These are phyloP conservation scores for Sinodicranocentrus sp. DNA, from an alignment of 2,888 invertebrate species.

Conservation along the genomic window DNA sequence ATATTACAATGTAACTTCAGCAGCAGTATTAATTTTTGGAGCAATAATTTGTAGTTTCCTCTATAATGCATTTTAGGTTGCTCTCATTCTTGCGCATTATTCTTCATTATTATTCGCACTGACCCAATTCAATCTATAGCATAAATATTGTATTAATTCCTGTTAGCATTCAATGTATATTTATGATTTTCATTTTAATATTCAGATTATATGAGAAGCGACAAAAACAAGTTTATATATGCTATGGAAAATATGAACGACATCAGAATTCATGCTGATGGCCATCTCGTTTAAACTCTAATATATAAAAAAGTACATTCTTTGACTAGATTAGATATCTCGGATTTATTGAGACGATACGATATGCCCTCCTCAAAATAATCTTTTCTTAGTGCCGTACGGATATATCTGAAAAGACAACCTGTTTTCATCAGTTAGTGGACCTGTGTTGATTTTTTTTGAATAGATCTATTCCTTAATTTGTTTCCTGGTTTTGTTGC, in stretches of 20 bases:
- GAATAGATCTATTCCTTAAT: too few relatives aligned
- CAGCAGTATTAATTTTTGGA: conserved; percentile 6
- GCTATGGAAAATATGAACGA: conserved; percentile 21
- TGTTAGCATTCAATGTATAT: too few relatives aligned
- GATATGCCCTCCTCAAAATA: not conserved
- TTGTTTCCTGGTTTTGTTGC: too few relatives aligned
- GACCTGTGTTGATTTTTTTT: too few relatives aligned
- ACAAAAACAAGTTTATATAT: too few relatives aligned
- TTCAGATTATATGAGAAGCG: too few relatives aligned
- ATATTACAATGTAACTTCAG: not conserved
- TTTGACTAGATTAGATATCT: not conserved
- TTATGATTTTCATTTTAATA: too few relatives aligned
- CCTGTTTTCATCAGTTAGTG: too few relatives aligned
- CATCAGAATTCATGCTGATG: conserved; percentile 77
- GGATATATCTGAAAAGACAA: too few relatives aligned
- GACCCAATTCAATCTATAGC: not conserved
- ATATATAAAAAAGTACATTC: not conserved
- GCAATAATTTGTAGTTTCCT: conserved; percentile 2
- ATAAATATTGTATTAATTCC: too few relatives aligned
- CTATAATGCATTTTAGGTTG: not conserved
- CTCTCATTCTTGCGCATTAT: conserved; percentile 6
- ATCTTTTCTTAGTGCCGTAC: too few relatives aligned
- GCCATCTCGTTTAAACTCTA: conserved; percentile 80
- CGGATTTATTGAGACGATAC: too few relatives aligned
- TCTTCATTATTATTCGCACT: conserved; percentile 9